These are phyloP conservation scores for Centropristis striata DNA, from an alignment of 2,113 vertebrate genomes.

Conservation along the genomic window DNA sequence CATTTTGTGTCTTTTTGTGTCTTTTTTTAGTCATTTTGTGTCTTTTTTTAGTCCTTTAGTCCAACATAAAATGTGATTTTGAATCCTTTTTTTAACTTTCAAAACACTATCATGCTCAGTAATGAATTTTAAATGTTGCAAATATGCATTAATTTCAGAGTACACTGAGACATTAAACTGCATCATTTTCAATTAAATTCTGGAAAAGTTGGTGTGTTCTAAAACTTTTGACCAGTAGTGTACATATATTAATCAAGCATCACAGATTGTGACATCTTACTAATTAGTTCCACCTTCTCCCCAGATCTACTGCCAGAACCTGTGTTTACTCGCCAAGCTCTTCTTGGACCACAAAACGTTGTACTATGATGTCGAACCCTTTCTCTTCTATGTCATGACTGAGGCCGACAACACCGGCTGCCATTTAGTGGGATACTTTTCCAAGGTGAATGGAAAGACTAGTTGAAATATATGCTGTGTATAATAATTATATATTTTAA, in stretches of 20 bases:
- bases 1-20: too few species aligned
- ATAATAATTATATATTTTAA: not conserved
- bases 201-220: too few species aligned
- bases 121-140: too few species aligned
- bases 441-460: slow-evolving; percentile 87
- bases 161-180: too few species aligned
- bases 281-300: not conserved
- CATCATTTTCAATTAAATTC: too few species aligned
- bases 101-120: too few species aligned
- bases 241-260: not conserved
- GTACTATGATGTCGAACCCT: slow-evolving; percentile 99
- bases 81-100: too few species aligned
- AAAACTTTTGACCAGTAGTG: too few species aligned
- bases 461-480: not conserved
- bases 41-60: too few species aligned
- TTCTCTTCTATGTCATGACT: slow-evolving; percentile 99
- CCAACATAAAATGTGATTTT: too few species aligned
- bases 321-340: slow-evolving; percentile 98
- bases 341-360: slow-evolving; percentile 99
- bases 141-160: too few species aligned
- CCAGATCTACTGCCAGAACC: slow-evolving; percentile 98
- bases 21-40: too few species aligned
- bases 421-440: slow-evolving; percentile 98
- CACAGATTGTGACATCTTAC: not conserved
- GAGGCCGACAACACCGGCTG: slow-evolving; percentile 99